Percentiles rank a stretch among this genome's conserved stretches.
Evolutionary conservation across 2,797 vertebrate species (phyloP).

Genomic region (Lithobates sylvaticus): DNA sequence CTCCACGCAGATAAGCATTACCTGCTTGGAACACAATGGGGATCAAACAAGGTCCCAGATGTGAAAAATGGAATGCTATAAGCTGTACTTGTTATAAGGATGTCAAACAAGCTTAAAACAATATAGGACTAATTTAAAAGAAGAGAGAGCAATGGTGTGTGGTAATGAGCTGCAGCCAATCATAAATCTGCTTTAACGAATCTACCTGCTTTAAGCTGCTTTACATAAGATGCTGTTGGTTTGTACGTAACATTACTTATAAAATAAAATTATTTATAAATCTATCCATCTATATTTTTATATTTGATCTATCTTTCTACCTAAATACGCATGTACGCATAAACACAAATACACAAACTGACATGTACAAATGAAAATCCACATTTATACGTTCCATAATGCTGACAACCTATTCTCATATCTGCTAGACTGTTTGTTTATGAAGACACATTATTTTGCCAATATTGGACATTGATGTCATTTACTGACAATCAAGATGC

Average conservation of each 20-base stretch:
- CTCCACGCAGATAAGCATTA: background rate
- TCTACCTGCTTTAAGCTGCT: no score
- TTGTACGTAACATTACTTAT: background rate
- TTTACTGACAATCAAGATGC: constrained; percentile 32
- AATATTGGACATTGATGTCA: constrained; percentile 22
- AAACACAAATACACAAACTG: background rate
- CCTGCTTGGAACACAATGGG: background rate
- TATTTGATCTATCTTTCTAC: background rate
- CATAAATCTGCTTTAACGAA: no score
- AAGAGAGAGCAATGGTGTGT: no score
- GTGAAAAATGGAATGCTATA: background rate
- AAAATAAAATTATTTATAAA: no score
- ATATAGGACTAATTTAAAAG: no score
- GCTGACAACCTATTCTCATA: background rate
- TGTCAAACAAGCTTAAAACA: no score
- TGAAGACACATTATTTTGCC: constrained; percentile 32
- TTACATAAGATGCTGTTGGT: background rate
- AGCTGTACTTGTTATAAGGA: no score
- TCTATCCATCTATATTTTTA: background rate
- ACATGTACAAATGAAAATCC: background rate
- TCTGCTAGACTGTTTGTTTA: background rate
- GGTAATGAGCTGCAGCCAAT: no score
- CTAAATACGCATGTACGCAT: background rate
- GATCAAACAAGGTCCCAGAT: background rate
- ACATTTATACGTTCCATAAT: background rate